A percentile compares a stretch with the other conserved stretches of the same genome.
phyloP scores from a whole-genome alignment of 2,888 invertebrate species.

The Ophion obscuratus region DNA sequence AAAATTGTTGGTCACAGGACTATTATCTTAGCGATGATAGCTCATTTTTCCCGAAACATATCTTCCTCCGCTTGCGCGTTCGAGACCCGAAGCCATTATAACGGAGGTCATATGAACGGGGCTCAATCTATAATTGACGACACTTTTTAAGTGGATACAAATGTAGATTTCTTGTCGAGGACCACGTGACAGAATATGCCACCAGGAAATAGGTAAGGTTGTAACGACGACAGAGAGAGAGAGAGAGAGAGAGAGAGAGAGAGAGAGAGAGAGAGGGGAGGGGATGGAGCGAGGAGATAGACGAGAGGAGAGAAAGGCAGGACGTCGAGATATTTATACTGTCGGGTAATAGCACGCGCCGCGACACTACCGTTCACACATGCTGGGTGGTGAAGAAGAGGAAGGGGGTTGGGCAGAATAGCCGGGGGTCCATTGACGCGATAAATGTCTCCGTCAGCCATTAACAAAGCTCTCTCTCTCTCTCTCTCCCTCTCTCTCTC shows the following conservation, averaged over 20 bases:
- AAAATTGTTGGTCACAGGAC: too few relatives aligned
- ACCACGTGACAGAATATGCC: neutral
- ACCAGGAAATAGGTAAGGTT: conserved; percentile 25
- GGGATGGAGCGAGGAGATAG: conserved; percentile 36
- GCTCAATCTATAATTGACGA: neutral
- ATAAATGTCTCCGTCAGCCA: conserved; percentile 79
- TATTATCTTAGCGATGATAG: too few relatives aligned
- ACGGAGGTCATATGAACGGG: too few relatives aligned
- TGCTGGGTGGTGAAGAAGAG: neutral
- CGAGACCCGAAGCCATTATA: too few relatives aligned
- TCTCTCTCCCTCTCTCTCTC: conserved; percentile 24
- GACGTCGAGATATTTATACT: conserved; percentile 77
- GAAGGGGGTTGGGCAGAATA: conserved; percentile 72
- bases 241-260: conserved; percentile 17
- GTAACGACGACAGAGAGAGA: conserved; percentile 31
- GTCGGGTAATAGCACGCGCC: conserved; percentile 72
- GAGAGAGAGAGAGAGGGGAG: conserved; percentile 60
- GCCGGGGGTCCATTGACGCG: conserved; percentile 79
- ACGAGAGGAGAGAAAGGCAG: conserved; percentile 39
- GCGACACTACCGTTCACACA: conserved; percentile 51
- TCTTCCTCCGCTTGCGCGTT: too few relatives aligned
- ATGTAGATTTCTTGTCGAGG: neutral
- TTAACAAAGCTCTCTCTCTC: conserved; percentile 75
- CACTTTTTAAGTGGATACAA: neutral
- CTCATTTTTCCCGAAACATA: too few relatives aligned